Evolutionary conservation across 2,888 invertebrate species (phyloP), one percentile per base, ranked within the genome.

Genomic region (Ligdia adustata): DNA sequence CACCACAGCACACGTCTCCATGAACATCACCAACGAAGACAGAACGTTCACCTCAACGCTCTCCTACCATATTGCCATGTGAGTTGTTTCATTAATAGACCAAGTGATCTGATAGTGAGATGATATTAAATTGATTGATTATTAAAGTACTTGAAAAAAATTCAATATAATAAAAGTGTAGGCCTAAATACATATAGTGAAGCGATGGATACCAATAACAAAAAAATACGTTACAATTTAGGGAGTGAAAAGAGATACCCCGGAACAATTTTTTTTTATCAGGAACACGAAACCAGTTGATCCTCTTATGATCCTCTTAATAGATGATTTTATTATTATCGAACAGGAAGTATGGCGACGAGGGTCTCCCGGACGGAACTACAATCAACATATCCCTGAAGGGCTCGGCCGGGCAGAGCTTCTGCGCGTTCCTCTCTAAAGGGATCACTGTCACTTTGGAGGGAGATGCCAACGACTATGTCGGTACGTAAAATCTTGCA

Each of bases 381-480:
- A 81, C 82, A 2, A 95, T 99, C 55, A 93, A 95, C 68, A 95
- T 99, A 42, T 92, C 92, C 24, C 90, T 99, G 57, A 94, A 90
- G 31, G 99, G 99, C 9, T 98, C 98, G 1, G 99, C 99, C 5
- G 99, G 99, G 6, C 99, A 99, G 91, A 99, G 99, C 75, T 99
- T 99, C 91, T 97, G 99, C 79, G 99, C 99, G 3, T 99, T 99
- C 91, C 90, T 99, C 66, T 95, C 96, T 0, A 95, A 94, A 58
- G 99, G 99, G 13, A 93, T 99, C 42, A 94, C 94, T 40, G 95
- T 98, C 2, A 96, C 94, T 0, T 90, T 99, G 9, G 98, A 98
- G 81, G 99, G 99, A 28, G 99, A 99, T 85, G 95, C 99, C 16
- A 99, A 99, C 75, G 99, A 99, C 82, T 99, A 99, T 79, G 99